A percentile compares a stretch with the other conserved stretches of the same genome.
These are phyloP conservation scores for Drosophila neocordata DNA, from an alignment of 1,140 invertebrate genomes.

Conservation along the genomic window DNA sequence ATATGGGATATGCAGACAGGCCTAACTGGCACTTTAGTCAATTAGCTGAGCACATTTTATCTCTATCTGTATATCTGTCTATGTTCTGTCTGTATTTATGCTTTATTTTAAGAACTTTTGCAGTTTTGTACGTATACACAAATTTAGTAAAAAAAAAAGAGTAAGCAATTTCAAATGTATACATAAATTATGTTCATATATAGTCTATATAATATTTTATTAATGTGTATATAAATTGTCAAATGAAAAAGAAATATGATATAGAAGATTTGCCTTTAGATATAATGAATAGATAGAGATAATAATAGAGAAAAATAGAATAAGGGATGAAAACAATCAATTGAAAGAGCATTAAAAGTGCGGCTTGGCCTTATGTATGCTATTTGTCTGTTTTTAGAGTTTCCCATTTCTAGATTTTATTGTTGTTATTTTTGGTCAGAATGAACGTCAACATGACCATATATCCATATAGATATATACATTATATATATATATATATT, in stretches of 20 bases:
- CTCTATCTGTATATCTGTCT: conserved; percentile 24
- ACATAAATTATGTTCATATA: too few relatives aligned
- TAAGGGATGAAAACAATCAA: too few relatives aligned
- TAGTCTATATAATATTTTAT: too few relatives aligned
- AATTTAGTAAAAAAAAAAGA: too few relatives aligned
- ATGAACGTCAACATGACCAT: conserved; percentile 9
- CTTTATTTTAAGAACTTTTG: too few relatives aligned
- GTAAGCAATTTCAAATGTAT: too few relatives aligned
- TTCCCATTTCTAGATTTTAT: neutral
- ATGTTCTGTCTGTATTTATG: conserved; percentile 2
- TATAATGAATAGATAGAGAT: too few relatives aligned
- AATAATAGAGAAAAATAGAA: too few relatives aligned
- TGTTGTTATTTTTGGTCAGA: conserved; percentile 2
- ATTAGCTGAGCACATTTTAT: conserved; percentile 71
- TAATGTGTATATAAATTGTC: too few relatives aligned
- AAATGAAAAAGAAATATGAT: too few relatives aligned
- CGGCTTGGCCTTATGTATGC: neutral
- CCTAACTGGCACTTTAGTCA: conserved; percentile 67
- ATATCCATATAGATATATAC: neutral
- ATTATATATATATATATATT: neutral
- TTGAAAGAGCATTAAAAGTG: neutral
- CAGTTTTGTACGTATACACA: too few relatives aligned
- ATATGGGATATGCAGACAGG: conserved; percentile 3
- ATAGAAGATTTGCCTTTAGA: too few relatives aligned
- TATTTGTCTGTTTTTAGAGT: neutral